These are phyloP conservation scores for Calidris pygmaea DNA, from an alignment of 2,113 vertebrate genomes.

Conservation along the genomic window DNA sequence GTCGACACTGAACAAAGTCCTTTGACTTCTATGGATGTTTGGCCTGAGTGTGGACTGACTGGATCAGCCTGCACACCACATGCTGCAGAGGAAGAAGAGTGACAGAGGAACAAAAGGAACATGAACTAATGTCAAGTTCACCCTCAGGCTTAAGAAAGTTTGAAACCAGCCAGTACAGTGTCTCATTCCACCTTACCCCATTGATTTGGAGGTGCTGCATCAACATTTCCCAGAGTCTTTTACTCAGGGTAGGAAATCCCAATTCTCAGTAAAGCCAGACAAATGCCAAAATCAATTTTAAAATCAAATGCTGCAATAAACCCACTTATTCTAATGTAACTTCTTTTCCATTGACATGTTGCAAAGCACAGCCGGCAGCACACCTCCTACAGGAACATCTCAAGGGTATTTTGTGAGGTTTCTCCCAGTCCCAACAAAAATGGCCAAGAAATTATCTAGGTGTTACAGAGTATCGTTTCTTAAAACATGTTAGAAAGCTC, in stretches of 20 bases:
- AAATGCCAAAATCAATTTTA: slow-evolving; percentile 31
- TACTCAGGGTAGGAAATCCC: not conserved
- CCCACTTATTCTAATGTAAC: slow-evolving; percentile 5
- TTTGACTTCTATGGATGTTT: not conserved
- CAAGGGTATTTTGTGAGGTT: not conserved
- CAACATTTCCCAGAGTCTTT: slow-evolving; percentile 1
- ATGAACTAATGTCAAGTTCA: not conserved
- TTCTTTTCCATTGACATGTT: not conserved
- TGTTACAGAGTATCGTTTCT: not conserved
- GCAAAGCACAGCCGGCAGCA: not conserved
- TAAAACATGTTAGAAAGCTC: not conserved
- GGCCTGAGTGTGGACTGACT: not conserved
- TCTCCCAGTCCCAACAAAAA: not conserved
- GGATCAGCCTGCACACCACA: not conserved
- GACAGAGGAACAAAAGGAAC: not conserved
- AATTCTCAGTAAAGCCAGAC: slow-evolving; percentile 31
- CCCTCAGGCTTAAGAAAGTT: not conserved
- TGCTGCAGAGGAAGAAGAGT: not conserved
- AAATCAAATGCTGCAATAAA: slow-evolving; percentile 16
- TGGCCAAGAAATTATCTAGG: not conserved
- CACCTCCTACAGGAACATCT: not conserved
- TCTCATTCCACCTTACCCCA: not conserved
- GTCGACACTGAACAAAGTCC: not conserved
- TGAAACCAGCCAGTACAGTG: not conserved
- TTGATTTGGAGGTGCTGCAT: not conserved